These are phyloP conservation scores for Mayetiola destructor DNA, from an alignment of 2,888 invertebrate genomes.

Conservation along the genomic window DNA sequence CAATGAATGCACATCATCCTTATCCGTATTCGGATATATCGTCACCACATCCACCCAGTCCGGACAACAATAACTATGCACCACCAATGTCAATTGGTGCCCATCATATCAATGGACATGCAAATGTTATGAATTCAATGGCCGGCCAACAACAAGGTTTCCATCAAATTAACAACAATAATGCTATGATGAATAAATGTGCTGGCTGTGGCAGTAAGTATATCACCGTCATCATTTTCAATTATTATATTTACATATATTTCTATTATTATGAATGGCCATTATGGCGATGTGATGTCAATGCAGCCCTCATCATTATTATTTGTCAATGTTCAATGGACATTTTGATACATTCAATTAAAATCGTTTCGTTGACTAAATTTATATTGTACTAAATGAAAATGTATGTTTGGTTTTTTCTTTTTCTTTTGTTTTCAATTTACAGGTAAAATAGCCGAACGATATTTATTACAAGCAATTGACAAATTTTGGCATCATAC, in stretches of 20 bases:
- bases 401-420: no score
- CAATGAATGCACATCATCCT: conserved; percentile 84
- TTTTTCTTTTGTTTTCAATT: no score
- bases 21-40: conserved; percentile 69
- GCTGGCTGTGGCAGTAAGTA: conserved; percentile 69
- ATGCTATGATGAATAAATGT: conserved; percentile 55
- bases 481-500: conserved; percentile 94
- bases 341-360: no score
- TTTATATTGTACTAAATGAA: no score
- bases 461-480: conserved; percentile 80
- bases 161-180: conserved; percentile 29
- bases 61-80: conserved; percentile 54
- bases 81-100: conserved; percentile 33
- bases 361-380: no score
- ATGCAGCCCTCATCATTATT: no score
- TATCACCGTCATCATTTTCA: no score
- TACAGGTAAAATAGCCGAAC: conserved; percentile 69
- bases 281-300: no score
- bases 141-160: conserved; percentile 18
- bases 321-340: no score
- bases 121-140: conserved; percentile 18
- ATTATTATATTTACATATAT: no score
- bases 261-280: no score
- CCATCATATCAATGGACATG: conserved; percentile 36
- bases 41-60: conserved; percentile 62